These are phyloP conservation scores for Saccostrea glomerata DNA, from an alignment of 1,140 invertebrate genomes.

Conservation along the genomic window DNA sequence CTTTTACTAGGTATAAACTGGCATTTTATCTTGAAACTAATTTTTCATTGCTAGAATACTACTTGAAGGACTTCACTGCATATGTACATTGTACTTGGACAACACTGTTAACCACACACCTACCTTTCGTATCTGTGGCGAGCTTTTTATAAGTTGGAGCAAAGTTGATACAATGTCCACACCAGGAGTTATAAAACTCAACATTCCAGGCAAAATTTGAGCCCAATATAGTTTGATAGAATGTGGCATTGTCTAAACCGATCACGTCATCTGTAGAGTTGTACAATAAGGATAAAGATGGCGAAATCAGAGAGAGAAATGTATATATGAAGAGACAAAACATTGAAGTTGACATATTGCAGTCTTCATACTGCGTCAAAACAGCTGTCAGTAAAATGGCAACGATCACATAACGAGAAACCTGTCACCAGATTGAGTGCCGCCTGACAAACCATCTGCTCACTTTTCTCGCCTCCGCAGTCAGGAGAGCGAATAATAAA, in stretches of 20 bases:
- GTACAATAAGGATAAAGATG: slow-evolving; percentile 49
- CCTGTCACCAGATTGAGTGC: background rate
- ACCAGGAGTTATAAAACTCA: slow-evolving; percentile 79
- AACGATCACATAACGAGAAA: background rate
- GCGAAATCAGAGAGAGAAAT: background rate
- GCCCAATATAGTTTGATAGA: slow-evolving; percentile 59
- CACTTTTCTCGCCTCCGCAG: background rate
- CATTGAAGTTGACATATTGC: background rate
- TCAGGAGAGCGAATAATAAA: background rate
- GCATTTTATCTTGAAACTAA: too few relatives aligned
- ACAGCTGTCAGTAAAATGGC: background rate
- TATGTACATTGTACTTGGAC: too few relatives aligned
- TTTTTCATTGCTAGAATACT: too few relatives aligned
- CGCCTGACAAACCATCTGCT: background rate
- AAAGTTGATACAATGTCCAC: slow-evolving; percentile 77
- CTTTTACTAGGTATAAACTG: too few relatives aligned
- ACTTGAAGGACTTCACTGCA: too few relatives aligned
- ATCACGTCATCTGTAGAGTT: slow-evolving; percentile 61
- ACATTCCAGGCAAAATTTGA: slow-evolving; percentile 72
- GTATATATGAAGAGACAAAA: background rate
- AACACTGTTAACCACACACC: background rate
- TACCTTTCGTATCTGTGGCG: slow-evolving; percentile 71
- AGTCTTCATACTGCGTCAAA: background rate
- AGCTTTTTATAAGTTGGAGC: slow-evolving; percentile 73
- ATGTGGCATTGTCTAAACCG: slow-evolving; percentile 58